Percentiles rank a stretch among this genome's conserved stretches.
These are phyloP conservation scores for Gambusia yucatana DNA, from an alignment of 2,797 vertebrate genomes.

Conservation along the genomic window DNA sequence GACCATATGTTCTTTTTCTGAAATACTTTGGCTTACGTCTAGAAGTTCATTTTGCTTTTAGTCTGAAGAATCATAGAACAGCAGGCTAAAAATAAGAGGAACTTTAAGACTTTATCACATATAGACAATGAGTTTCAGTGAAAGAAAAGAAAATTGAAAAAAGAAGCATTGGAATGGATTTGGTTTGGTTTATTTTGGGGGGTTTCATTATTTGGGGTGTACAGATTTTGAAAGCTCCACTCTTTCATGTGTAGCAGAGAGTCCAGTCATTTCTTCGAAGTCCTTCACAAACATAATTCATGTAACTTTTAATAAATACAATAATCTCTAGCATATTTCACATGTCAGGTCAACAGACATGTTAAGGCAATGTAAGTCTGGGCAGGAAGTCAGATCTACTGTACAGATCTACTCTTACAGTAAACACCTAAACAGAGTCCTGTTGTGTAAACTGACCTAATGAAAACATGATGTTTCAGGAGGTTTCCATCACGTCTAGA, in stretches of 20 bases:
- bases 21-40: too few relatives aligned
- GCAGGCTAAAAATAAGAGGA: too few relatives aligned
- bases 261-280: background rate
- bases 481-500: background rate
- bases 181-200: background rate
- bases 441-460: background rate
- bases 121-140: too few relatives aligned
- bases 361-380: background rate
- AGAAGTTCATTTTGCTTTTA: too few relatives aligned
- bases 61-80: too few relatives aligned
- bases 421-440: background rate
- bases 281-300: background rate
- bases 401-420: background rate
- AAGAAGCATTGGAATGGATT: background rate
- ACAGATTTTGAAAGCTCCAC: background rate
- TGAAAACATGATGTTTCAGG: background rate
- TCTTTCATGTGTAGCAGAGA: background rate
- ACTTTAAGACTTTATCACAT: too few relatives aligned
- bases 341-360: background rate
- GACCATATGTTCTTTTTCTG: too few relatives aligned
- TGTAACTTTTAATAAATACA: conserved; percentile 26
- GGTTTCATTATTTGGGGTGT: background rate
- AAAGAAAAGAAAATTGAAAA: background rate
- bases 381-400: too few relatives aligned
- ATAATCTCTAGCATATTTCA: background rate